Conservation (phyloP, 2,797 vertebrate genomes). For the Sebastes hopkinsi region DNA sequence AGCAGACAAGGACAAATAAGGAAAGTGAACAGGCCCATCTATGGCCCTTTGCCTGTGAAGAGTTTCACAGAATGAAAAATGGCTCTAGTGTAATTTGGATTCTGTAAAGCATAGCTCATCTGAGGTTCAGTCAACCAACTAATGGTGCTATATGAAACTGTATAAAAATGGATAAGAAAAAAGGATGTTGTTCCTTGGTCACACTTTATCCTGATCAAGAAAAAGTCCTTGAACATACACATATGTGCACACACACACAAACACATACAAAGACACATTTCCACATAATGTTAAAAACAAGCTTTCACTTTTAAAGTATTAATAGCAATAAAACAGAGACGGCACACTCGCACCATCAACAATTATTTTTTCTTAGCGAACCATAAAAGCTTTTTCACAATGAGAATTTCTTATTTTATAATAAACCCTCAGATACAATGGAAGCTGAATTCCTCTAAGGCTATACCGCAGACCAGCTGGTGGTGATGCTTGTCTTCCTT, state of each 20-base stretch:
- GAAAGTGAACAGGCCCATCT: slow-evolving; percentile 73
- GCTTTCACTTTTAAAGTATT: slow-evolving; percentile 8
- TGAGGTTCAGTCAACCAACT: slow-evolving; percentile 73
- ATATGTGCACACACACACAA: background rate
- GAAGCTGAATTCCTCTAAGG: background rate
- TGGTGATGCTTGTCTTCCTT: background rate
- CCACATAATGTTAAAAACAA: background rate
- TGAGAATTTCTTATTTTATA: background rate
- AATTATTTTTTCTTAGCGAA: background rate
- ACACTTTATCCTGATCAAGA: slow-evolving; percentile 33
- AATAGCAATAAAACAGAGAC: background rate
- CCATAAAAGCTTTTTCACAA: slow-evolving; percentile 12
- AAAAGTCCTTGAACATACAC: slow-evolving; percentile 41
- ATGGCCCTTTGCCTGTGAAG: slow-evolving; percentile 73
- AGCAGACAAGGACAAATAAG: slow-evolving; percentile 82
- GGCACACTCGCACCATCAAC: background rate
- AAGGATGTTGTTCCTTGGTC: slow-evolving; percentile 48
- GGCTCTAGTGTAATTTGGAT: slow-evolving; percentile 74
- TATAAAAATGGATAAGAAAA: slow-evolving; percentile 41
- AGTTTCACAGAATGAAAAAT: slow-evolving; percentile 77
- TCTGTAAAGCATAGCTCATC: slow-evolving; percentile 79
- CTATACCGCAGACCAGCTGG: background rate
- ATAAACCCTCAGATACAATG: background rate
- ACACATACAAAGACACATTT: background rate
- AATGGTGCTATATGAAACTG: slow-evolving; percentile 68